Evolutionary conservation across 2,888 invertebrate species (phyloP).

Genomic region (Rotaria sp.): DNA sequence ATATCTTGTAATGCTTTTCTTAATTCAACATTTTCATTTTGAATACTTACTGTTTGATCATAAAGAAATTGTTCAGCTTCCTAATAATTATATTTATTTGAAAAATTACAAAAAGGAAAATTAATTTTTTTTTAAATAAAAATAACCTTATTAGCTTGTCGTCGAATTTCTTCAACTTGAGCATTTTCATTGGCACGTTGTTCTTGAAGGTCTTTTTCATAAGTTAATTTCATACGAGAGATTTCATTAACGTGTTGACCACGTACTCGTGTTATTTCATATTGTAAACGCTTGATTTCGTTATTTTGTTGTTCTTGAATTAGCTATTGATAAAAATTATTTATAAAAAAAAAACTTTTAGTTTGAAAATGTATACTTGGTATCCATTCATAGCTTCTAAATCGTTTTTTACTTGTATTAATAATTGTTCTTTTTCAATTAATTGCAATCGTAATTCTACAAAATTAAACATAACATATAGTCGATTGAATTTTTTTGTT

Average conservation of each 20-base stretch:
- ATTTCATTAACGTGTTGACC: constrained; percentile 45
- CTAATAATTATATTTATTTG: neutral
- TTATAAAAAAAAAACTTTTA: neutral
- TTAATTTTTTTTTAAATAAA: neutral
- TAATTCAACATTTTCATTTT: constrained; percentile 48
- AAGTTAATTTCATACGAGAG: neutral
- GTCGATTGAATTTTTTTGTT: no score
- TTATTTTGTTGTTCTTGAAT: constrained; percentile 51
- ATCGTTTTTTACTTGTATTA: constrained; percentile 51
- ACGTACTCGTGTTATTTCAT: constrained; percentile 50
- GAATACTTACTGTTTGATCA: neutral
- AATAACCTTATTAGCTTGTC: neutral
- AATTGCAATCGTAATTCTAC: constrained; percentile 48
- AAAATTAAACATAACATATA: constrained; percentile 37
- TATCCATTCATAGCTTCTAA: constrained; percentile 51
- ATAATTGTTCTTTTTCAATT: constrained; percentile 50
- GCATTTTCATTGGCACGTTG: neutral
- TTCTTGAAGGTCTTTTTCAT: neutral
- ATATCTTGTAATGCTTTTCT: constrained; percentile 50
- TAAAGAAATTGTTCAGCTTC: neutral
- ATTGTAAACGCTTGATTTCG: constrained; percentile 50
- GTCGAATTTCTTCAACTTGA: neutral
- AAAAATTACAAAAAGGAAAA: no score
- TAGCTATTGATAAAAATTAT: constrained; percentile 44
- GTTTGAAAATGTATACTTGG: constrained; percentile 45